Conservation (phyloP, 2,888 invertebrate species). For the Papilio elwesi region DNA sequence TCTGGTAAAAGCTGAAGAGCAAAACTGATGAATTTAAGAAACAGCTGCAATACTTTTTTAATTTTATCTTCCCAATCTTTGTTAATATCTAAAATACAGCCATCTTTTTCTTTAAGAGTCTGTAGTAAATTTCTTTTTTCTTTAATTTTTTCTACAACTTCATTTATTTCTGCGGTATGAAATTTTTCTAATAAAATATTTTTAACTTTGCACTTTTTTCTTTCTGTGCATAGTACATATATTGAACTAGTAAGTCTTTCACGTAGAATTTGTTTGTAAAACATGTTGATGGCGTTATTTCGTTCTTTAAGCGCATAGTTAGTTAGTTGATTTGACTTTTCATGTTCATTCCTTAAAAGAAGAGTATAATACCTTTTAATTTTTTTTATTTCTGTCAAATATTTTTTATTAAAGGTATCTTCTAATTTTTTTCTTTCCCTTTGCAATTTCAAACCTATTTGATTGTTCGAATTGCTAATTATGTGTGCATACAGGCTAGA, state of each 20-base stretch:
- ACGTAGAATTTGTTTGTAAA: slow-evolving; percentile 65
- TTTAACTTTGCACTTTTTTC: slow-evolving; percentile 75
- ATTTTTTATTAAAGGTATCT: slow-evolving; percentile 56
- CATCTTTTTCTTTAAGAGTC: slow-evolving; percentile 56
- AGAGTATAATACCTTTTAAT: slow-evolving; percentile 68
- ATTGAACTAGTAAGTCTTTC: slow-evolving; percentile 71
- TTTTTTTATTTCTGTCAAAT: slow-evolving; percentile 62
- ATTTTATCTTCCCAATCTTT: slow-evolving; percentile 72
- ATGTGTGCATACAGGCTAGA: slow-evolving; percentile 59
- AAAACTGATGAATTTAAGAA: slow-evolving; percentile 75
- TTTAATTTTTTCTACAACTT: slow-evolving; percentile 63
- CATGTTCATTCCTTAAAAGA: slow-evolving; percentile 63
- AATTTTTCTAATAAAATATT: slow-evolving; percentile 66
- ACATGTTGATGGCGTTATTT: slow-evolving; percentile 69
- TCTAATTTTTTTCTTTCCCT: slow-evolving; percentile 61
- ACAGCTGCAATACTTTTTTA: slow-evolving; percentile 68
- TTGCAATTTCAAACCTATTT: slow-evolving; percentile 63
- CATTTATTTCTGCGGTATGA: slow-evolving; percentile 60
- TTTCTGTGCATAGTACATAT: slow-evolving; percentile 74
- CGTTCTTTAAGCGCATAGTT: slow-evolving; percentile 61
- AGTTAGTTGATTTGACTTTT: slow-evolving; percentile 59
- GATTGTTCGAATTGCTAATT: slow-evolving; percentile 61
- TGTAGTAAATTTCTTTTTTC: slow-evolving; percentile 59
- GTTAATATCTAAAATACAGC: slow-evolving; percentile 61
- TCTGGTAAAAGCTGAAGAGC: slow-evolving; percentile 73